Base-by-base conservation (phyloP, 2,797 vertebrate species). In the Craterocephalus amniculus region DNA sequence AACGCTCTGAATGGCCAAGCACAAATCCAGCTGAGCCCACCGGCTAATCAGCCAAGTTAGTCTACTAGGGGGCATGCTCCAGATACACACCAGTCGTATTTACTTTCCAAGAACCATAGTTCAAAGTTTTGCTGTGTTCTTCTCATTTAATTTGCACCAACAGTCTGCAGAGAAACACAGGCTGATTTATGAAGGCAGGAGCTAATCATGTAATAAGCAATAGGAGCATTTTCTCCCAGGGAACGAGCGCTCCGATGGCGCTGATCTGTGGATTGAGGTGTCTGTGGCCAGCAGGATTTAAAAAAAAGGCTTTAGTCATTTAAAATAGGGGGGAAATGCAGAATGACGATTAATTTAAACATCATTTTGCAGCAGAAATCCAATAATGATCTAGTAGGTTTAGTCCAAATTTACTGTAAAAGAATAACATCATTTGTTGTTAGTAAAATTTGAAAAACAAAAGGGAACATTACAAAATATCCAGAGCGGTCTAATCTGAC, bases 21-120 rank as follows among this genome's bases (percentile, higher is more conserved):
- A 83, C 61, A 80, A 83, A 88, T 77, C 81, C 87, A 91, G 88
- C 91, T 91, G 88, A 91, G 90, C 78, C 83, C 88, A 84, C 45
- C 38, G 49, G 80, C 78, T 52, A 74, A 58, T 57, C 76, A 52
- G 81, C 85, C 86, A 87, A 88, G 72, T 63, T 63, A 74, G 77
- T 78, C 74, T 72, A 67, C 73, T 32, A 31, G 72, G 79, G 58
- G 52, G 49, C 71, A 70, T n/a, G 27, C 58, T 77, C 34, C 6
- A 31, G 54, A 74, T 43, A 62, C 61, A 79, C 43, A 66, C 20
- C 45, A 34, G 49, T 61, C 58, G 35, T 66, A 67, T 81, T 87
- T 83, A 76, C 73, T 80, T 81, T 67, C 74, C 51, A 77, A 27
- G 72, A 74, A 69, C 45, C 45, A 71, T 58, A 71, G 22, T 14